Base-by-base conservation (phyloP, 2,113 vertebrate species). In the Catharus bicknelli region DNA sequence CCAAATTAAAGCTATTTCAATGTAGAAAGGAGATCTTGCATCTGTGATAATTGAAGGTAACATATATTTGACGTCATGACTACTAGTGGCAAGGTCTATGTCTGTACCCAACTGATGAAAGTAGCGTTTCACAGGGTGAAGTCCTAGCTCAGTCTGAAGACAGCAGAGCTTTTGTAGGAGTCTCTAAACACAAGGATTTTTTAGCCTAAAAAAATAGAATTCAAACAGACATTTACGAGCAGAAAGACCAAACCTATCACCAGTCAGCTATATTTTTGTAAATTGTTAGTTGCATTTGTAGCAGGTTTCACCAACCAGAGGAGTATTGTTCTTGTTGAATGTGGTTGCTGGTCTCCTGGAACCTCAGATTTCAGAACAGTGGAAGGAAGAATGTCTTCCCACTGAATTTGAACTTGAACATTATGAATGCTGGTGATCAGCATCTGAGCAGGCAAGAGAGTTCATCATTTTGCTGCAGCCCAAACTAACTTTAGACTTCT, bases 161-260 rank as follows among this genome's bases (percentile, higher is more conserved):
- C n/a, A 68, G n/a, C 43, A 64, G 63, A 51, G 22, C 34, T 75
- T 79, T 79, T 70, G 10, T 45, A 64, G n/a, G 27, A 25, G 14
- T 72, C 36, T 76, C 16, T 30, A 74, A 90, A 73, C 11, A 9
- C 30, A 54, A 59, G 15, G 7, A 68, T 3, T 3, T 90, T 70
- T 82, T 55, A 0, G 5, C 27, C 23, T 79, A 77, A 74, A 73
- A 81, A 81, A 62, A 0, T 3, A 47, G 4, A 72, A 51, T 80
- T 43, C 32, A 36, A 63, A 16, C 20, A 30, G 34, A 3, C 26
- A 59, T 86, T 72, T 34, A 21, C 0, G 0, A 48, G 21, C 27
- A 47, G 48, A 55, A 83, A 17, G 53, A 68, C 22, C 23, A 76
- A 73, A 73, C 21, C 7, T 36, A 25, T 57, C 16, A 17, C 16